phyloP scores from a whole-genome alignment of 2,888 invertebrate species.

The Pollenia amentaria region DNA sequence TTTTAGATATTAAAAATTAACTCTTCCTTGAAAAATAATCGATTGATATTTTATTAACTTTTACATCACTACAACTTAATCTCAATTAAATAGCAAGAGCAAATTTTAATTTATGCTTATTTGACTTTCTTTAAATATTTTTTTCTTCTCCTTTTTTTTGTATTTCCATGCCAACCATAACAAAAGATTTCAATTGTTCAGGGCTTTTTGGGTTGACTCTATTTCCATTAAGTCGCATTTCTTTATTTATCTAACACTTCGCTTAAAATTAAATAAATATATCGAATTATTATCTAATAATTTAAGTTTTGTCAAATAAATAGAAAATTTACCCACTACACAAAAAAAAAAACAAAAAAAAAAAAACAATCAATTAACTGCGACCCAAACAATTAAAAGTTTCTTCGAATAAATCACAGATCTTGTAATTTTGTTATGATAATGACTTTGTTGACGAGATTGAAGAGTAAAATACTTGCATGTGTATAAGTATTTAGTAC shows the following conservation, averaged over 20 bases:
- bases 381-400: background rate
- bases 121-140: conserved; percentile 28
- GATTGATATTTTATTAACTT: background rate
- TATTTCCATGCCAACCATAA: background rate
- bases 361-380: background rate
- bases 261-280: background rate
- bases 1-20: too few relatives aligned
- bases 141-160: background rate
- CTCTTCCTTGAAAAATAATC: too few relatives aligned
- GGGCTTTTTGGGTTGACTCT: background rate
- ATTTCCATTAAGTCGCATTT: background rate
- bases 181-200: conserved; percentile 21
- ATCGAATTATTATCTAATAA: conserved; percentile 29
- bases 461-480: too few relatives aligned
- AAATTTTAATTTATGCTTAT: background rate
- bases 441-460: conserved; percentile 18
- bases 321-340: background rate
- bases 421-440: background rate
- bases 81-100: background rate
- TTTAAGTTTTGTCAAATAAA: conserved; percentile 20
- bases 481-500: too few relatives aligned
- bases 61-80: background rate
- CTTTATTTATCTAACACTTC: background rate
- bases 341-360: too few relatives aligned
- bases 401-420: conserved; percentile 1